Conservation (phyloP, 2,888 invertebrate species). For the Agapetus fuscipes region DNA sequence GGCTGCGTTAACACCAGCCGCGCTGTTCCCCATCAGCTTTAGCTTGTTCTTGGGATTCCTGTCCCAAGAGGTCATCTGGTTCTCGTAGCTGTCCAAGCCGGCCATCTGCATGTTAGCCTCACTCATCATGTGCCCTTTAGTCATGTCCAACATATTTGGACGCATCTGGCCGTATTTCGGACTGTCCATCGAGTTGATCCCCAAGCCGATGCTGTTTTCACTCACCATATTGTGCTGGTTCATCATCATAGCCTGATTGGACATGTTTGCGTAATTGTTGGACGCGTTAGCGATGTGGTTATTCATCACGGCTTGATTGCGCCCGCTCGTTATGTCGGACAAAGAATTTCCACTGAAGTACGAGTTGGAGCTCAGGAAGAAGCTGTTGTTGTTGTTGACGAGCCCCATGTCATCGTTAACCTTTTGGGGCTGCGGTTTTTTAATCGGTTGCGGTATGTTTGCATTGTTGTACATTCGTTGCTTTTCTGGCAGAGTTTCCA, state of each 20-base stretch:
- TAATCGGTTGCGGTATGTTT: slow-evolving; percentile 8
- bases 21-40: slow-evolving; percentile 6
- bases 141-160: slow-evolving; percentile 9
- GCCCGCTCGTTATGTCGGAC: slow-evolving; percentile 5
- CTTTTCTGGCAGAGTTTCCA: slow-evolving; percentile 9
- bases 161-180: slow-evolving; percentile 6
- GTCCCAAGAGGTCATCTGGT: slow-evolving; percentile 17
- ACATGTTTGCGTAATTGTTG: slow-evolving; percentile 3
- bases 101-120: slow-evolving; percentile 8
- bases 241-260: background rate
- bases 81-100: slow-evolving; percentile 14
- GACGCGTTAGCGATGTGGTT: slow-evolving; percentile 2
- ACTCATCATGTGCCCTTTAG: background rate
- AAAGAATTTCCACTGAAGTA: slow-evolving; percentile 13
- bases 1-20: background rate
- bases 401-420: slow-evolving; percentile 7
- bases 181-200: slow-evolving; percentile 4
- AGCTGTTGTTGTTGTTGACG: slow-evolving; percentile 19
- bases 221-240: slow-evolving; percentile 1
- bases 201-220: slow-evolving; percentile 4
- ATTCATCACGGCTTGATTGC: slow-evolving; percentile 2
- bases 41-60: slow-evolving; percentile 6
- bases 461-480: slow-evolving; percentile 5
- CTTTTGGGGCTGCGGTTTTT: slow-evolving; percentile 13
- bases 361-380: slow-evolving; percentile 17